Conservation (phyloP, 1,140 invertebrate genomes). For the Drosophila lacteicornis region DNA sequence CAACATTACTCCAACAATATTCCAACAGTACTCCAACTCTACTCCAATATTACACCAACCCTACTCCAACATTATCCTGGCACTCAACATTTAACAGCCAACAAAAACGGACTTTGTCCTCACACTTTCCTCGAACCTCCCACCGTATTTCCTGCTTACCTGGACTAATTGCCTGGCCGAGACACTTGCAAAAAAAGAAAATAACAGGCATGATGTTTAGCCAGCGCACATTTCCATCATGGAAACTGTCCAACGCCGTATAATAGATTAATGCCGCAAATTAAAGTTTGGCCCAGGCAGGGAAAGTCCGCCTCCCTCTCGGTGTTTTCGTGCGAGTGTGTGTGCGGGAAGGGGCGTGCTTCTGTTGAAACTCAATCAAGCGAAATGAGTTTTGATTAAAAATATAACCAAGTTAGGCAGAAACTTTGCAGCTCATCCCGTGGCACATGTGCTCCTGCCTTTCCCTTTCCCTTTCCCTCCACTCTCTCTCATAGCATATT, state of each 20-base stretch:
- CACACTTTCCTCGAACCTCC: neutral
- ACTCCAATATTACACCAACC: neutral
- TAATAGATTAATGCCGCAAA: conserved; percentile 47
- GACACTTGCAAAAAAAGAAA: conserved; percentile 47
- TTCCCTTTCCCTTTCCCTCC: too few relatives aligned
- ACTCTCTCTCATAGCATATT: neutral
- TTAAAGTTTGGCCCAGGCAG: conserved; percentile 28
- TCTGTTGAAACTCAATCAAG: conserved; percentile 76
- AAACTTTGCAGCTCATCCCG: conserved; percentile 49
- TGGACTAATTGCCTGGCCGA: conserved; percentile 35
- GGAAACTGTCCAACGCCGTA: conserved; percentile 19
- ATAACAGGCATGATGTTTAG: conserved; percentile 42
- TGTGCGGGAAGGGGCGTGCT: conserved; percentile 2
- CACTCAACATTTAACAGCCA: neutral
- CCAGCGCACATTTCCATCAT: conserved; percentile 29
- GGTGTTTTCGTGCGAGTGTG: neutral
- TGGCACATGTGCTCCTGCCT: neutral
- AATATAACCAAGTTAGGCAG: conserved; percentile 75
- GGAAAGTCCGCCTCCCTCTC: conserved; percentile 1
- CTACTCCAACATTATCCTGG: neutral
- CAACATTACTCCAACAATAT: neutral
- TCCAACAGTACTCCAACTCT: neutral
- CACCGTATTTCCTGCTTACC: conserved; percentile 3
- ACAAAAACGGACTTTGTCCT: neutral
- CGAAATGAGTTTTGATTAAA: conserved; percentile 81